phyloP scores from a whole-genome alignment of 2,888 invertebrate species.

The Habrosyne pyritoides region DNA sequence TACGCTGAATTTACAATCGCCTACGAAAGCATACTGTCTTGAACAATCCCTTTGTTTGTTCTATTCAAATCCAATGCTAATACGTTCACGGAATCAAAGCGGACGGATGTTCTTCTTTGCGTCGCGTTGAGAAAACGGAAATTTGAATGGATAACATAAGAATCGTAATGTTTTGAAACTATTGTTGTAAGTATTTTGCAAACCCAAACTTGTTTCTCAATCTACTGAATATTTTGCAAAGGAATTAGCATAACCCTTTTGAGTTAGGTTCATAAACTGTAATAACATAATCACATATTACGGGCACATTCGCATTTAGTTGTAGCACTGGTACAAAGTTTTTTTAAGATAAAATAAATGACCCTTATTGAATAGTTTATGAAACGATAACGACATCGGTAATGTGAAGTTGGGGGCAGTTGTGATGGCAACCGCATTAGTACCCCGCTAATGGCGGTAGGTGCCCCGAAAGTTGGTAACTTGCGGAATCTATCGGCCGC shows the following conservation, averaged over 20 bases:
- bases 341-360: slow-evolving; percentile 9
- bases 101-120: slow-evolving; percentile 75
- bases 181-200: slow-evolving; percentile 14
- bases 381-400: slow-evolving; percentile 44
- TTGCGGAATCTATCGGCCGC: slow-evolving; percentile 76
- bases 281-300: background rate
- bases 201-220: background rate
- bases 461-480: slow-evolving; percentile 76
- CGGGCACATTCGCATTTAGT: background rate
- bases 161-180: slow-evolving; percentile 53
- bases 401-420: slow-evolving; percentile 48
- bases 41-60: slow-evolving; percentile 82
- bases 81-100: slow-evolving; percentile 80
- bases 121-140: slow-evolving; percentile 58
- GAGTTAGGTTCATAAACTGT: background rate
- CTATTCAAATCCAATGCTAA: slow-evolving; percentile 83
- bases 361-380: slow-evolving; percentile 8
- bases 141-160: slow-evolving; percentile 65
- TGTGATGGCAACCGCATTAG: slow-evolving; percentile 62
- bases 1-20: slow-evolving; percentile 80
- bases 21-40: slow-evolving; percentile 80
- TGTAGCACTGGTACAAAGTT: slow-evolving; percentile 1
- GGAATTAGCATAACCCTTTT: slow-evolving; percentile 1
- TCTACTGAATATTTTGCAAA: background rate
- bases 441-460: slow-evolving; percentile 70